A percentile compares a stretch with the other conserved stretches of the same genome.
phyloP scores from a whole-genome alignment of 2,797 vertebrate species.

The Ispidina lecontei region DNA sequence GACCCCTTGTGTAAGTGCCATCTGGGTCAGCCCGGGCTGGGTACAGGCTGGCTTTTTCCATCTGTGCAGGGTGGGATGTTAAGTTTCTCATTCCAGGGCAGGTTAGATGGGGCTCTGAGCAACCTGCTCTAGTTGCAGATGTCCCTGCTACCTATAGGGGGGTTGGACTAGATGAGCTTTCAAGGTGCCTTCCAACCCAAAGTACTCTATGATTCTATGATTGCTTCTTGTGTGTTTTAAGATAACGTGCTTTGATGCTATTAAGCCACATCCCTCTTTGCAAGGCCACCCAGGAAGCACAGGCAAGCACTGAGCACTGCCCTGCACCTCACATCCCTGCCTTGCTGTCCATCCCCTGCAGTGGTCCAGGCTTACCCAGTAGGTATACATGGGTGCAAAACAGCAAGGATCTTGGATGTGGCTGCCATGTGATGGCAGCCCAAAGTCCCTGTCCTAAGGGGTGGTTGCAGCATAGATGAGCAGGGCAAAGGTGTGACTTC shows the following conservation, averaged over 20 bases:
- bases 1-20: constrained; percentile 83
- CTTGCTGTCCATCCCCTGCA: not conserved
- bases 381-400: not conserved
- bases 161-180: not conserved
- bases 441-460: not conserved
- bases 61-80: fast-evolving
- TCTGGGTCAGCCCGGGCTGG: not conserved
- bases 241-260: not conserved
- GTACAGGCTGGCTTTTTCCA: not conserved
- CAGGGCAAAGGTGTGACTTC: not conserved
- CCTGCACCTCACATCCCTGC: not conserved
- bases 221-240: not conserved
- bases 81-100: not conserved
- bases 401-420: not conserved
- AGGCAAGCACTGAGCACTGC: not conserved
- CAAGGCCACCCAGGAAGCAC: not conserved
- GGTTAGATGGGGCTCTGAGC: not conserved
- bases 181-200: not conserved
- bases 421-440: not conserved
- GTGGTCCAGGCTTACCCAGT: not conserved
- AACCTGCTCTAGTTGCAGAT: not conserved
- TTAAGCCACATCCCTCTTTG: not conserved
- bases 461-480: not conserved
- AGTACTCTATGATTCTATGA: fast-evolving
- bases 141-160: not conserved